These are phyloP conservation scores for Gobiocypris rarus DNA, from an alignment of 2,113 vertebrate species.

Conservation along the genomic window DNA sequence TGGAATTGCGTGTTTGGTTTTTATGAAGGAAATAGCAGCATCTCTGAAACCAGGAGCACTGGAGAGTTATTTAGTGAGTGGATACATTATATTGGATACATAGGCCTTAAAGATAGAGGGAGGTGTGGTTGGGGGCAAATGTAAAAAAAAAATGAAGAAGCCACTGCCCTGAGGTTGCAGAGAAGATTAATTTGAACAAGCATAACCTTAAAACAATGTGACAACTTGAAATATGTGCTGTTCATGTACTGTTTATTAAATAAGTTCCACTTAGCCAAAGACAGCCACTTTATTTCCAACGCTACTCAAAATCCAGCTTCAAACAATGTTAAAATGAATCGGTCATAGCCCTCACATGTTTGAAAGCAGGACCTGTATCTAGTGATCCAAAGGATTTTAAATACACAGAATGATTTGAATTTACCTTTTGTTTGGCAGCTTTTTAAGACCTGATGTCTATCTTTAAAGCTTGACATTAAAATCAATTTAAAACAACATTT, in stretches of 20 bases:
- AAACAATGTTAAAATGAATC: not conserved
- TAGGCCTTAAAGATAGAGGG: not conserved
- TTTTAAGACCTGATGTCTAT: too few species aligned
- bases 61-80: not conserved
- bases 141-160: too few species aligned
- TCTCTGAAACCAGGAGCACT: slow-evolving; percentile 2
- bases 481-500: not conserved
- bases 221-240: slow-evolving; percentile 14
- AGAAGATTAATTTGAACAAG: not conserved
- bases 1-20: slow-evolving; percentile 51
- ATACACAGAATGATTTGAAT: not conserved
- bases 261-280: not conserved
- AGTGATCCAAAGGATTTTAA: not conserved
- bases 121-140: too few species aligned
- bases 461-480: not conserved
- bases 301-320: not conserved
- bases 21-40: slow-evolving; percentile 52
- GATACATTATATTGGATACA: not conserved
- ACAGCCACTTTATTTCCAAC: not conserved
- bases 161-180: not conserved
- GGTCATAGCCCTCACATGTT: not conserved
- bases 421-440: too few species aligned
- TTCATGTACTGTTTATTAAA: slow-evolving; percentile 12
- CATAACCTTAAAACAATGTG: slow-evolving; percentile 6
- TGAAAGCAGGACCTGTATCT: not conserved